Base-by-base conservation (phyloP, 2,888 invertebrate genomes). In the Papilio protenor region DNA sequence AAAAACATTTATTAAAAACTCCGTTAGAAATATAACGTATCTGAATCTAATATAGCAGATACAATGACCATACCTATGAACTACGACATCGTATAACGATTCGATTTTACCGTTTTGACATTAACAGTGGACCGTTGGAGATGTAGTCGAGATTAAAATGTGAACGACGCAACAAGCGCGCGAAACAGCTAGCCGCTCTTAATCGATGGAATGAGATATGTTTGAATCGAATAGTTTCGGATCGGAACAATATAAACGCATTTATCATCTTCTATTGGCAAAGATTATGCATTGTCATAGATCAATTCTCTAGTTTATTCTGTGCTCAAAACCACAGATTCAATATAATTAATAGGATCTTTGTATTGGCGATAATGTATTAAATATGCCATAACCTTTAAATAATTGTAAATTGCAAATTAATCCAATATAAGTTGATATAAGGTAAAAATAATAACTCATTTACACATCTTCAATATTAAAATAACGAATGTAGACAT, bases 111-210 rank as follows among this genome's bases (percentile, higher is more conserved):
- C 61, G 47, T 49, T 72, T 52, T 49, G 72, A 72, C 49, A 49
- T 27, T 72, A 72, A 76, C 21, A 47, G 61, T 33, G 40, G 59
- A 49, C 71, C 49, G 59, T 66, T 75, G n/a, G 66, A 75, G 66
- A 66, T 75, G 55, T 75, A 33, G 75, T 55, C 33, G 49, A 75
- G 75, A 75, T 75, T 75, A 55, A 75, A 52, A 55, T 55, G 66
- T 21, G 21, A 66, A 64, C 61, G 18, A 74, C 40, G 61, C 23
- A 47, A 45, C 66, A 66, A 2, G 75, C 75, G 75, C 66, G 66
- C 66, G 40, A n/a, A 33, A 66, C 64, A 61, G 66, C 75, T 64
- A 33, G 23, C 49, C 18, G 64, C 18, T 74, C 59, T 70, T 40
- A 59, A 70, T 69, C n/a, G 66, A 69, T 69, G 12, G 21, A 69